Evolutionary conservation across 2,888 invertebrate species (phyloP), one percentile per base, ranked within the genome.

Genomic region (Siphonodentalium dalli): DNA sequence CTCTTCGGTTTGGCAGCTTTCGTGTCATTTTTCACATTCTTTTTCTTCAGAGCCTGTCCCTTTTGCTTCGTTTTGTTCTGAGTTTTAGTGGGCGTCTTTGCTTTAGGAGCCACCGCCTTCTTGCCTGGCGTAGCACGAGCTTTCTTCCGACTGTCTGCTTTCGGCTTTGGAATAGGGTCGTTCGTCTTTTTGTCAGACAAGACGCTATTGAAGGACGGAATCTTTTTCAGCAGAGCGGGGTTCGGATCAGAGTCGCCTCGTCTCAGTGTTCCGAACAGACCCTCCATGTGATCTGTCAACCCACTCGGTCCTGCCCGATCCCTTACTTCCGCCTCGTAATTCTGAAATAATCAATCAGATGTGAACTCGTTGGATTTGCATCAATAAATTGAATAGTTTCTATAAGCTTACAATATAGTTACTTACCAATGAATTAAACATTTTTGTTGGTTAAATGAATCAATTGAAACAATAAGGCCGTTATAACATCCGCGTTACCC

Each of bases 251-350:
- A 61, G 38, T 57, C 64, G 8, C 45, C 61, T 5, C 56, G 53
- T 7, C 64, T 52, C 20, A 75, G 61, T 8, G 66, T 61, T 8
- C 66, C 68, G 49, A 76, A 74, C 46, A 72, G 51, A 15, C 66
- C 65, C 37, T 72, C 68, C 4, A 76, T 53, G 37, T 72, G 72
- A 18, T 61, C 62, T 28, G 57, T 44, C 20, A 70, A 54, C 1
- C 51, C 61, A 11, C 37, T 53, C n/a, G 44, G 49, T 11, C 46
- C 61, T 15, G 51, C 45, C 40, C 47, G 61, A 34, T 28, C 68
- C 40, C 67, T 46, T 7, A 68, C 70, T 38, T 71, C 71, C 1
- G 62, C 61, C 38, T 70, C 70, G 40, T 70, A 72, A 21, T 57
- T 65, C 68, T 70, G 39, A 15, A 54, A 38, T n/a, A 39, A 41